Base-by-base conservation (phyloP, 2,113 vertebrate species). In the Ameiurus melas region DNA sequence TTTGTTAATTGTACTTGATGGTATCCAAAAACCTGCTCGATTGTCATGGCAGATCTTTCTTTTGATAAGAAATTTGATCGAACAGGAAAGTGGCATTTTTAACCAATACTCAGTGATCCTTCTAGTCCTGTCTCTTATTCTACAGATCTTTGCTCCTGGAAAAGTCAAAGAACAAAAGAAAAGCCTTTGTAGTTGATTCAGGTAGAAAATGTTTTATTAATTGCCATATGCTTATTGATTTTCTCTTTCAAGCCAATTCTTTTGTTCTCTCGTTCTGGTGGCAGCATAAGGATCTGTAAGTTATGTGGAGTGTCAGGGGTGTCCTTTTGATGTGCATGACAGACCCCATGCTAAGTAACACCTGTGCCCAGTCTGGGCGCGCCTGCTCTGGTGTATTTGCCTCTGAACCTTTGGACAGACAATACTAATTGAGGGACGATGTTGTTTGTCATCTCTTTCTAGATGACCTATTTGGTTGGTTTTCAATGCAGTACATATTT, bases 141-240 rank as follows among this genome's bases (percentile, higher is more conserved):
- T 88, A 88, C 87, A 84, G 82, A 36, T 83, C 68, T 30, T 88
- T 82, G 71, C 55, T 87, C 87, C 86, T 87, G 78, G 80, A 87
- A 87, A 91, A 91, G 84, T 81, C 83, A 55, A 88, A 83, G 88
- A 87, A 91, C 90, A 91, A 89, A 96, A 96, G 96, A 96, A 97
- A 90, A 78, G 93, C 96, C 96, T 97, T 97, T 97, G 96, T 97
- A 96, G 96, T 95, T 95, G 96, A 96, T 97, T 97, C 97, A 96
- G 87, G 96, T 96, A 96, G 82, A 96, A 97, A 96, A 97, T 97
- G 96, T 97, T 97, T 97, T 97, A 97, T 97, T 97, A 97, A 97
- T 97, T 97, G 95, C 96, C 96, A 96, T 97, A 97, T 97, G 96
- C 97, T 97, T 97, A 97, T 97, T 97, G 97, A 96, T 97, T 97